Conservation (phyloP, 2,113 vertebrate species). For the Ginglymostoma cirratum region DNA sequence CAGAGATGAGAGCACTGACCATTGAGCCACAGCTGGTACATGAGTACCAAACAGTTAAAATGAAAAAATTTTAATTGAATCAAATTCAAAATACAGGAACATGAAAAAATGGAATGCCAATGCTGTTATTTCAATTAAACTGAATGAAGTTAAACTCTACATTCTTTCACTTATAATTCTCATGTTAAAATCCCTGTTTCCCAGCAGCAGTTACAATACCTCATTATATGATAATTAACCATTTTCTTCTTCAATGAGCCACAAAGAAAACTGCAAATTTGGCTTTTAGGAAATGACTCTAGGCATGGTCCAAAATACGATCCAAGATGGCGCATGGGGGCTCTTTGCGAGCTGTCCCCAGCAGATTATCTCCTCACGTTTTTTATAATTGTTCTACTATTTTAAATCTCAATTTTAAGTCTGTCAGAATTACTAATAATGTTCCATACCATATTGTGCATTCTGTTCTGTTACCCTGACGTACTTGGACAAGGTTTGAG, state of each 20-base stretch:
- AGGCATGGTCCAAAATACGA: not conserved
- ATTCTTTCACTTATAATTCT: not conserved
- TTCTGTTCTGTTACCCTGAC: too few relatives aligned
- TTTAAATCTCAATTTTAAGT: too few relatives aligned
- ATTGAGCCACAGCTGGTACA: not conserved
- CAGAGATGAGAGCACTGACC: not conserved
- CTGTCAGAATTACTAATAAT: too few relatives aligned
- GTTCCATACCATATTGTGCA: too few relatives aligned
- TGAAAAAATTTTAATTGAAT: not conserved
- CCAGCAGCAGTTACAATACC: not conserved
- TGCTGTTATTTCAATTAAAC: not conserved
- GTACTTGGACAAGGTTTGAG: too few relatives aligned
- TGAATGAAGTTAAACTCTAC: not conserved
- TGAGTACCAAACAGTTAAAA: not conserved
- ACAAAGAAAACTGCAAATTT: not conserved
- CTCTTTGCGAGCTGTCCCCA: too few relatives aligned
- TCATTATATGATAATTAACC: not conserved
- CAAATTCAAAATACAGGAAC: not conserved
- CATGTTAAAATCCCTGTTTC: not conserved
- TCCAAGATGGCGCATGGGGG: too few relatives aligned
- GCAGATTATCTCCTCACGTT: too few relatives aligned
- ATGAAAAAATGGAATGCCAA: not conserved
- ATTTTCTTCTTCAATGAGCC: not conserved
- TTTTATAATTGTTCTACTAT: too few relatives aligned
- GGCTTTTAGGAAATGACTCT: not conserved